These are phyloP conservation scores for Ameiurus melas DNA, from an alignment of 2,113 vertebrate species.

Conservation along the genomic window DNA sequence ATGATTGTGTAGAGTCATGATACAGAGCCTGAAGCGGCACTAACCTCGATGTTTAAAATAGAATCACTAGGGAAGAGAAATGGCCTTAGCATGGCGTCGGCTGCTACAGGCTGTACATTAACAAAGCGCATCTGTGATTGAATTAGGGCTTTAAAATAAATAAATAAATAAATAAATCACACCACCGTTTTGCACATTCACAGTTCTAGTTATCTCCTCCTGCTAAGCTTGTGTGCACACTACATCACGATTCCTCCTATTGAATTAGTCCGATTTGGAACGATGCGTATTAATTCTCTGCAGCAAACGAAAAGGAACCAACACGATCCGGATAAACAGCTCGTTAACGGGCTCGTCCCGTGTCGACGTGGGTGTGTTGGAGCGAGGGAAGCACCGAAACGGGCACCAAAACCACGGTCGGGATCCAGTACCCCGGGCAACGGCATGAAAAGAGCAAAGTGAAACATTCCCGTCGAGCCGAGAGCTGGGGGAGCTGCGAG, in stretches of 20 bases:
- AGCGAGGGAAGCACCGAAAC: neutral
- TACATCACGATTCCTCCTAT: neutral
- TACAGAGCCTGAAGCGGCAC: neutral
- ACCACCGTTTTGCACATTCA: neutral
- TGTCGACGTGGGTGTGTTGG: neutral
- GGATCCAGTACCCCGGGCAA: neutral
- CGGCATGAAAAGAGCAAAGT: neutral
- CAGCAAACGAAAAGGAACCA: neutral
- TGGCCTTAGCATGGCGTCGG: neutral
- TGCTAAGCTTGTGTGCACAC: neutral
- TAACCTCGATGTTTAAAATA: conserved; percentile 24
- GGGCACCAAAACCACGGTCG: neutral
- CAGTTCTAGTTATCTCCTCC: neutral
- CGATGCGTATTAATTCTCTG: neutral
- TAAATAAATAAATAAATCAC: no score
- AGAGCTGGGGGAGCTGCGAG: neutral
- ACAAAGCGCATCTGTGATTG: neutral
- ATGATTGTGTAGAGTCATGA: conserved; percentile 21
- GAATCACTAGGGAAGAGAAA: conserved; percentile 17
- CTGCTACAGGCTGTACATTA: conserved; percentile 3
- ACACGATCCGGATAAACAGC: neutral
- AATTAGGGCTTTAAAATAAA: neutral
- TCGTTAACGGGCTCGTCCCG: neutral
- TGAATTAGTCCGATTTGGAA: neutral
- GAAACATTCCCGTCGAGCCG: neutral